Conservation (phyloP, 2,113 vertebrate species). For the Peromyscus maniculatus region DNA sequence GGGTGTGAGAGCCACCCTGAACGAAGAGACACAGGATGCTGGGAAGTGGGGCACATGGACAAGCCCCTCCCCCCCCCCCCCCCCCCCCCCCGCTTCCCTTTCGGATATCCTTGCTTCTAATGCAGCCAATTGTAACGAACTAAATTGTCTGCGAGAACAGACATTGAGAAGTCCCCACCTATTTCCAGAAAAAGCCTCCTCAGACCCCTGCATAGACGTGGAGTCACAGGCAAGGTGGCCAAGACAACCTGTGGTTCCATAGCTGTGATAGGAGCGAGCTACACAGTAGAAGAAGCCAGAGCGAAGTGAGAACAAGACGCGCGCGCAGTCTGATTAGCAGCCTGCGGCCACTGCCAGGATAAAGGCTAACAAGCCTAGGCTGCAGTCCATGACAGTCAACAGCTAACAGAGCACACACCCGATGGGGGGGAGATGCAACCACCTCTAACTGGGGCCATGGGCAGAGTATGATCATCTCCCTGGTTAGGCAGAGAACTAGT, state of each 20-base stretch:
- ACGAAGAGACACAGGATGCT: neutral
- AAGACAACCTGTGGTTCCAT: neutral
- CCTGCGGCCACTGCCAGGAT: neutral
- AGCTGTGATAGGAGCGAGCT: neutral
- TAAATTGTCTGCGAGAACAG: neutral
- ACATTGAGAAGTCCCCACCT: too few relatives aligned
- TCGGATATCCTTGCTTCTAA: neutral
- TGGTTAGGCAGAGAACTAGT: neutral
- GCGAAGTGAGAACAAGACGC: neutral
- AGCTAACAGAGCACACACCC: neutral
- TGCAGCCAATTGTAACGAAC: neutral
- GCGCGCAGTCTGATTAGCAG: neutral
- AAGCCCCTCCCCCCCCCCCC: neutral
- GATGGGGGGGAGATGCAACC: neutral
- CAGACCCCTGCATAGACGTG: too few relatives aligned
- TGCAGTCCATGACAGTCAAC: neutral
- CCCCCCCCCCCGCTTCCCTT: neutral
- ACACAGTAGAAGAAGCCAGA: neutral
- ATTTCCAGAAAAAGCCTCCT: neutral
- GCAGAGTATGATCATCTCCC: neutral
- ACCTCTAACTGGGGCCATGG: neutral
- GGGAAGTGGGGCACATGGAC: neutral
- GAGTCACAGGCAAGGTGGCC: neutral
- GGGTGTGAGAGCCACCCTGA: neutral
- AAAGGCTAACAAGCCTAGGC: neutral